phyloP scores from a whole-genome alignment of 2,888 invertebrate genomes.

The Lithosia quadra region DNA sequence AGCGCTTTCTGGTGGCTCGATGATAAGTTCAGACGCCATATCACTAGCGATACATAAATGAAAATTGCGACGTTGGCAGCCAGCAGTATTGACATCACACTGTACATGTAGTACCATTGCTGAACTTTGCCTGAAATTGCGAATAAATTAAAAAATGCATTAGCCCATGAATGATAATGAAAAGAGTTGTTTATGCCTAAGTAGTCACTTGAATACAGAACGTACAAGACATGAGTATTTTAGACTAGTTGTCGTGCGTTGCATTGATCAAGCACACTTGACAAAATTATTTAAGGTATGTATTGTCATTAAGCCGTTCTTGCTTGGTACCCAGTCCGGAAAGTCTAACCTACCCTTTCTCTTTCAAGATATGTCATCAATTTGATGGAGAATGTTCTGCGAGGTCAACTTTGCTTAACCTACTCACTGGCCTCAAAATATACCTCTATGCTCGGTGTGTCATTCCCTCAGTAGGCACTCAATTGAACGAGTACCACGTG shows the following conservation, averaged over 20 bases:
- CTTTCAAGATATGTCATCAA: background rate
- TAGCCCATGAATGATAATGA: background rate
- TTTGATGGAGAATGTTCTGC: background rate
- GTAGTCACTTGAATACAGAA: background rate
- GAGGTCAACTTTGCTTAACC: background rate
- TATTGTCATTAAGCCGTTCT: background rate
- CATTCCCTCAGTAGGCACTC: background rate
- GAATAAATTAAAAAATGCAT: background rate
- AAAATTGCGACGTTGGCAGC: slow-evolving; percentile 87
- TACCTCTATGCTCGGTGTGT: background rate
- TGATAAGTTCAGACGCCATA: slow-evolving; percentile 85
- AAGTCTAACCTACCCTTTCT: background rate
- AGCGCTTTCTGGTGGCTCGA: slow-evolving; percentile 79
- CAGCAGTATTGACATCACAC: slow-evolving; percentile 87
- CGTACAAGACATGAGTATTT: background rate
- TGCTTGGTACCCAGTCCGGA: background rate
- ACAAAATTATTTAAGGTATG: background rate
- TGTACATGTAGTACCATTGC: slow-evolving; percentile 89
- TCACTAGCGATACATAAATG: slow-evolving; percentile 83
- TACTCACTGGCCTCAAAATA: background rate
- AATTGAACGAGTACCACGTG: background rate
- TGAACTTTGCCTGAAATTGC: slow-evolving; percentile 77
- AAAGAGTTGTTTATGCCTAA: background rate
- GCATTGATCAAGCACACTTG: background rate
- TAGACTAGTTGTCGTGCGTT: too few relatives aligned